Evolutionary conservation across 2,797 vertebrate species (phyloP), one percentile per base, ranked within the genome.

Genomic region (Benthosema pterotum): DNA sequence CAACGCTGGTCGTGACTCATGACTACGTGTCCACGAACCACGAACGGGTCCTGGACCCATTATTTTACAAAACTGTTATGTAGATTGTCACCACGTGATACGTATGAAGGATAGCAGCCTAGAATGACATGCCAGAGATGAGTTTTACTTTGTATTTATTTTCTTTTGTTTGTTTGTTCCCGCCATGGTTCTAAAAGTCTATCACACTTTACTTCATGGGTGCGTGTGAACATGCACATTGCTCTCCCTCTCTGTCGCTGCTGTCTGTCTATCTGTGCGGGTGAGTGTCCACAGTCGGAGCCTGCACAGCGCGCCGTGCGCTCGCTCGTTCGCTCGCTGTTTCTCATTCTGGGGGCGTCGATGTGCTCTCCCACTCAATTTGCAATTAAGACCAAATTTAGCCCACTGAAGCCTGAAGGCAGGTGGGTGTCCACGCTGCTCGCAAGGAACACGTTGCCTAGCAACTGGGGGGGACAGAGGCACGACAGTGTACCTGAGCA

Each of bases 381-480:
- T 93, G 88, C 91, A 92, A 93, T 93, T 92, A 93, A 91, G 90
- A 92, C 89, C 83, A 91, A 91, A 91, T 91, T 93, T 90, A 88
- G 90, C 88, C 90, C 89, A 74, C 77, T 89, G 88, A 91, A 91
- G 92, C 91, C 89, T 92, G 89, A 92, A 92, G 89, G 91, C 91
- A 92, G 91, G 90, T 90, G 88, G 90, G 89, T 91, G 88, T 90
- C 87, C 83, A 62, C 83, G 32, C 32, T 9, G 32, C 32, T 9
- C 32, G 65, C 68, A 72, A 78, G 83, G 83, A 90, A 83, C 68
- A 63, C 50, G 91, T 92, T 92, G 91, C 91, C 86, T 89, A 89
- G 91, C 87, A 92, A 93, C 90, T 77, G 74, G 54, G 67, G 66
- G 63, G 72, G 69, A 57, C 59, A 14, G 59, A 45, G 56, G 57